Evolutionary conservation across 2,113 vertebrate species (phyloP), one percentile per base, ranked within the genome.

Genomic region (Cettia cetti): DNA sequence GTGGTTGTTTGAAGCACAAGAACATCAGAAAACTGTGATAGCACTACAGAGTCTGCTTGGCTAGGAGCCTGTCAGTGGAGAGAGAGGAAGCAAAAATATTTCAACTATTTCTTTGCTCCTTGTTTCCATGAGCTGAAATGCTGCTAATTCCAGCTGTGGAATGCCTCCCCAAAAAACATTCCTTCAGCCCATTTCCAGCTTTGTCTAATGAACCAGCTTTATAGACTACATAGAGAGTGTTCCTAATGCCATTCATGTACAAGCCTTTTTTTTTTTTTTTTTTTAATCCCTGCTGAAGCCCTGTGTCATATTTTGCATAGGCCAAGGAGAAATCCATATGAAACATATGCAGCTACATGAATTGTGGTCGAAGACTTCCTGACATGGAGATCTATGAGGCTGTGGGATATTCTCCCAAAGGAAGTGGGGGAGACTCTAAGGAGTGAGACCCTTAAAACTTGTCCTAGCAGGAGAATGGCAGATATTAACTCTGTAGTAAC

Each of bases 321-420:
- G 50, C 61, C 21, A 3, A 64, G 44, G 54, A 91, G 18, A 56
- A 91, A 75, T 80, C 56, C 77, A 57, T 68, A 68, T 39, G 64
- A 94, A 95, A 94, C 76, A 61, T 30, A 69, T 28, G 56, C 45
- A 86, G 30, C 66, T 91, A 82, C 69, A 94, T 63, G 94, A 95
- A 91, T 63, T 96, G 89, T 89, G 87, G 95, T 92, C 63, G 93
- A 89, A 92, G 54, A 71, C 84, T 94, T 96, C 91, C 94, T 95
- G 92, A 72, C 70, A 78, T 16, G 11, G 74, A 95, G 72, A 81
- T 92, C 84, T 90, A 49, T 1, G 39, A 94, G 95, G 60, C 24
- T 95, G 70, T 63, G 54, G 69, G 71, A 92, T 93, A 87, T 45
- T 95, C 54, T 90, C 89, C 83, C 86, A 84, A 82, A 94, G 92